Percentiles rank a stretch among this genome's conserved stretches.
These are phyloP conservation scores for Tamandua tetradactyla DNA, from an alignment of 2,797 vertebrate genomes.

Conservation along the genomic window DNA sequence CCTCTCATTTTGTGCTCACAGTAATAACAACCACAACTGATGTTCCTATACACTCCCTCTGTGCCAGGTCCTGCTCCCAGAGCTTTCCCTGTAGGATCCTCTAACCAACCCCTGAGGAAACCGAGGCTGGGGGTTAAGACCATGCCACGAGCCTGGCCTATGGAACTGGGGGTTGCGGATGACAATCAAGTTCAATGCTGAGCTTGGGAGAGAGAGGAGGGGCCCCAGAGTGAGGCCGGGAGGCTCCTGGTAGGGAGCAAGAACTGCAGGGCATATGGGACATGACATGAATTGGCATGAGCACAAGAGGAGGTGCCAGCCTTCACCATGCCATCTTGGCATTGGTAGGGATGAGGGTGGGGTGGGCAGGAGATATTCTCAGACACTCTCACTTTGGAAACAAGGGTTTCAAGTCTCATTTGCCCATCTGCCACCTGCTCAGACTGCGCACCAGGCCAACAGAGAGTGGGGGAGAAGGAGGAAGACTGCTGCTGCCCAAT, in stretches of 20 bases:
- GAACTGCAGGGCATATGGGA: background rate
- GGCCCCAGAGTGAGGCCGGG: background rate
- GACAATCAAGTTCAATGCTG: background rate
- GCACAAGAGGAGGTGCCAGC: background rate
- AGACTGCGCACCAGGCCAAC: background rate
- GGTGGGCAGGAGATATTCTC: background rate
- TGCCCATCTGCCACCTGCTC: background rate
- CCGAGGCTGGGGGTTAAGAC: background rate
- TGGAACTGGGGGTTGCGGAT: background rate
- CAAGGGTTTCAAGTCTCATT: background rate
- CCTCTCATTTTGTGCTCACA: background rate
- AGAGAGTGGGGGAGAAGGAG: background rate
- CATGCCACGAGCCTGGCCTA: background rate
- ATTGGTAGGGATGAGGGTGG: background rate
- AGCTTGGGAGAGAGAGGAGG: background rate
- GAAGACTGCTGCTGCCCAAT: background rate
- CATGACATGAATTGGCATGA: background rate
- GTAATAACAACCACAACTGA: background rate
- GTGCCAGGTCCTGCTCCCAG: background rate
- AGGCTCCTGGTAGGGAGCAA: background rate
- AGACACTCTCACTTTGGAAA: background rate
- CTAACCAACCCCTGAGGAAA: background rate
- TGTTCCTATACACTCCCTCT: background rate
- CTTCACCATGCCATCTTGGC: background rate
- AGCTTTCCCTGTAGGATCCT: background rate